phyloP scores from a whole-genome alignment of 2,113 vertebrate species.

The Prionailurus bengalensis region DNA sequence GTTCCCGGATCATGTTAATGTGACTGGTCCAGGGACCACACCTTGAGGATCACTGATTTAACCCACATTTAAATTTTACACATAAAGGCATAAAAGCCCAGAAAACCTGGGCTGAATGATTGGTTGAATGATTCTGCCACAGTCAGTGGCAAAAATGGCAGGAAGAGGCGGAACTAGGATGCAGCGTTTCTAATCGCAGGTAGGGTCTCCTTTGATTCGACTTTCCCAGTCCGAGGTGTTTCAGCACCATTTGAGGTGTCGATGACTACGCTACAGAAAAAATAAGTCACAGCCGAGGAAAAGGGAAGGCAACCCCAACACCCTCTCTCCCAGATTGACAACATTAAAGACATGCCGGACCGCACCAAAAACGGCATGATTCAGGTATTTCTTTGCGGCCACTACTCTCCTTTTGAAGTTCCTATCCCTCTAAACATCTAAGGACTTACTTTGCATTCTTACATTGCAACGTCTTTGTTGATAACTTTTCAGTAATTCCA shows the following conservation, averaged over 20 bases:
- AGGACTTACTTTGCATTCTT: slow-evolving; percentile 80
- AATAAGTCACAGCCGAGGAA: slow-evolving; percentile 44
- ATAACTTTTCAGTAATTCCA: slow-evolving; percentile 84
- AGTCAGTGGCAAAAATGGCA: slow-evolving; percentile 26
- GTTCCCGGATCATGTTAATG: background rate
- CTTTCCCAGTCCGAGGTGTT: background rate
- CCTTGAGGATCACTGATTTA: background rate
- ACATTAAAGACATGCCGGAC: slow-evolving; percentile 73
- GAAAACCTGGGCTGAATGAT: background rate
- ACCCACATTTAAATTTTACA: background rate
- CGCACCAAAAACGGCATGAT: slow-evolving; percentile 54
- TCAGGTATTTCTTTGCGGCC: slow-evolving; percentile 76
- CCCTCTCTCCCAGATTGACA: slow-evolving; percentile 42
- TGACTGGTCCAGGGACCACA: background rate
- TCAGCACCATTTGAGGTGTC: background rate
- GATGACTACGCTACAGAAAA: slow-evolving; percentile 36
- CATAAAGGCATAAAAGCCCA: background rate
- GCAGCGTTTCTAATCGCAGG: background rate
- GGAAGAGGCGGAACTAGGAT: background rate
- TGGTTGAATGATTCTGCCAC: background rate
- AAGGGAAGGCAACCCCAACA: slow-evolving; percentile 61
- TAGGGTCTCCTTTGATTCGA: background rate
- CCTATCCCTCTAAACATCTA: slow-evolving; percentile 82
- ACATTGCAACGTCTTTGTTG: slow-evolving; percentile 76
- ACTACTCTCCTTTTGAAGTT: slow-evolving; percentile 75